Evolutionary conservation across 2,888 invertebrate genomes (phyloP), one percentile per base, ranked within the genome.

Genomic region (Lamellibrachia columna): DNA sequence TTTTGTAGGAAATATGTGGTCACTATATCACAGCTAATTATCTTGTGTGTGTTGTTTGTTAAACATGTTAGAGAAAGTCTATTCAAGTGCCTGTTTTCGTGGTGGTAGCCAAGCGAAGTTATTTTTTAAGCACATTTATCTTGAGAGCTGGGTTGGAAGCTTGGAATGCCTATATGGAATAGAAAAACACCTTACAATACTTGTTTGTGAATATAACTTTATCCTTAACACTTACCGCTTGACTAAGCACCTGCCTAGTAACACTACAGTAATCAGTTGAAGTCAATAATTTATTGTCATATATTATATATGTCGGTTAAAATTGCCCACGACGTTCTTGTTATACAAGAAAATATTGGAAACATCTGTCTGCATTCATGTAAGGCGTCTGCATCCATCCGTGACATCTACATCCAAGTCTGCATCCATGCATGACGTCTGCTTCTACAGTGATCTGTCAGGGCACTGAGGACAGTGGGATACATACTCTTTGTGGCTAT

Each of bases 81-180:
- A 75, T 75, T 75, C 75, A 75, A 75, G 75, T 75, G 75, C 22
- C 75, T 75, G 75, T 75, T 75, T 75, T 75, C n/a, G 75, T 75
- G 75, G 75, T 75, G 75, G 15, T 75, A 75, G 75, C 75, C 15
- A 75, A 75, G 75, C 3, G 22, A 75, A 15, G 75, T n/a, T 75
- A 75, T 75, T 75, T 75, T 75, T 75, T 75, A 75, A 22, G n/a
- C 75, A 15, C n/a, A 75, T 75, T 75, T 15, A 75, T 22, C 75
- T 11, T 75, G 40, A 40, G 40, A 40, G 40, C 40, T 40, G 75
- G 75, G 22, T 15, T 22, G 15, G 75, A 75, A 55, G 22, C 75
- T 22, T 75, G 75, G 75, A 75, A 15, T 6, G 22, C n/a, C 15
- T 75, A n/a, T 22, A 75, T 75, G 75, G 22, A 75, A 15, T 75